Evolutionary conservation across 2,113 vertebrate genomes (phyloP).

Genomic region (Aplodontia rufa): DNA sequence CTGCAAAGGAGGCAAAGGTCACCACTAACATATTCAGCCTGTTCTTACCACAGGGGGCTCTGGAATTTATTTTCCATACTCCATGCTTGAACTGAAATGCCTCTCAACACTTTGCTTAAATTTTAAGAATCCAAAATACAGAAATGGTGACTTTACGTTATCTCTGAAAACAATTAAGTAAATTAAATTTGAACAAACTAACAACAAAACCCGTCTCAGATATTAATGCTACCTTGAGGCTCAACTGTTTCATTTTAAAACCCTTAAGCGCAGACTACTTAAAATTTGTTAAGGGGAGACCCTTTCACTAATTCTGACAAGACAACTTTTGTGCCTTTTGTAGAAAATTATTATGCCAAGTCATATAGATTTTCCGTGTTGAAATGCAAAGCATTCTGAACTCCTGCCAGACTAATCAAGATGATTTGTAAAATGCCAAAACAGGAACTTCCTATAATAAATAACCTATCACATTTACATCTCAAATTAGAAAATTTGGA

Average conservation of each 20-base stretch:
- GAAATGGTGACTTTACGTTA: constrained; percentile 54
- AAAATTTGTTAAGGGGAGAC: background rate
- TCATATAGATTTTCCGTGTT: constrained; percentile 53
- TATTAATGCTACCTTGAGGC: background rate
- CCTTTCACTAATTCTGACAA: constrained; percentile 68
- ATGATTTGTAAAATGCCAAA: constrained; percentile 78
- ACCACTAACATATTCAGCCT: background rate
- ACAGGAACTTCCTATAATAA: constrained; percentile 82
- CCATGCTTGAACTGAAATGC: constrained; percentile 38
- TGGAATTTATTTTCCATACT: constrained; percentile 15
- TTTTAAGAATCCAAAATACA: background rate
- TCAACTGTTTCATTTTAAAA: constrained; percentile 30
- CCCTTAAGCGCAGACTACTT: constrained; percentile 34
- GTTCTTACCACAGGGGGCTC: background rate
- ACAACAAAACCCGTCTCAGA: constrained; percentile 55
- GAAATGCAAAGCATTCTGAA: constrained; percentile 73
- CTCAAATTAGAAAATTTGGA: constrained; percentile 82
- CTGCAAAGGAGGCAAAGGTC: background rate
- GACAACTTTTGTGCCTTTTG: constrained; percentile 60
- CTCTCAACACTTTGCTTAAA: constrained; percentile 44
- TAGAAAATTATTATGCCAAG: constrained; percentile 74
- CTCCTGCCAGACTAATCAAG: constrained; percentile 77
- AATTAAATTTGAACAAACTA: constrained; percentile 61
- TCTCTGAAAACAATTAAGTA: constrained; percentile 62
- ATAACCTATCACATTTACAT: constrained; percentile 81